Percentiles rank a stretch among this genome's conserved stretches.
These are phyloP conservation scores for Calidris pygmaea DNA, from an alignment of 2,113 vertebrate species.

Conservation along the genomic window DNA sequence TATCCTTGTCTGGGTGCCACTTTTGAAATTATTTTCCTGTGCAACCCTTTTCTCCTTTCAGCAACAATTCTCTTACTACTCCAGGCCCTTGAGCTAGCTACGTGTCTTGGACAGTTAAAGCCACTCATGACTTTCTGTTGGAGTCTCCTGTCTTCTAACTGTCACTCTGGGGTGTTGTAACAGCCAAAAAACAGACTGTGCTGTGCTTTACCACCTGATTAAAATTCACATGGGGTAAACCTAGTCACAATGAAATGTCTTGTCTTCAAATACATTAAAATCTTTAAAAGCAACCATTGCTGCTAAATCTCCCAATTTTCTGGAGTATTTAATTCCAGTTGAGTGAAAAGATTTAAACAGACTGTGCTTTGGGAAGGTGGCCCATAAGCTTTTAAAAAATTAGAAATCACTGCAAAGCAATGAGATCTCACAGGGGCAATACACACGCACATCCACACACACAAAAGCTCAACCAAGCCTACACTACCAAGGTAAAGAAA, in stretches of 20 bases:
- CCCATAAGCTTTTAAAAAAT: background rate
- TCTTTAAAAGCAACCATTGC: background rate
- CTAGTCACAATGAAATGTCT: conserved; percentile 20
- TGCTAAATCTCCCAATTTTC: background rate
- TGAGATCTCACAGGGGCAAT: background rate
- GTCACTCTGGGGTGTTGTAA: background rate
- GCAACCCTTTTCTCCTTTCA: background rate
- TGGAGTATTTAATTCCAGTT: background rate
- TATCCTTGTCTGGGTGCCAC: background rate
- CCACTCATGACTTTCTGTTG: background rate
- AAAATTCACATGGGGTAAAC: conserved; percentile 28
- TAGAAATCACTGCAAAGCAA: background rate
- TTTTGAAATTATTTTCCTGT: background rate
- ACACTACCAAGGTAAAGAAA: background rate
- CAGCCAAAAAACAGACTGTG: background rate
- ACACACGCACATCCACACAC: accelerated
- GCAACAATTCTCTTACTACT: accelerated
- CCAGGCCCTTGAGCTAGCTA: background rate
- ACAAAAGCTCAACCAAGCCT: background rate
- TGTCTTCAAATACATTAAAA: conserved; percentile 1
- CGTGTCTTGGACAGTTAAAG: background rate
- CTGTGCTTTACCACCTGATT: conserved; percentile 11
- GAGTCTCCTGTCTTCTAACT: background rate
- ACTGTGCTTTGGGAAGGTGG: background rate
- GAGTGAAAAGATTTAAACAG: background rate